Evolutionary conservation across 2,888 invertebrate genomes (phyloP).

Genomic region (Agonopterix subpropinquella): DNA sequence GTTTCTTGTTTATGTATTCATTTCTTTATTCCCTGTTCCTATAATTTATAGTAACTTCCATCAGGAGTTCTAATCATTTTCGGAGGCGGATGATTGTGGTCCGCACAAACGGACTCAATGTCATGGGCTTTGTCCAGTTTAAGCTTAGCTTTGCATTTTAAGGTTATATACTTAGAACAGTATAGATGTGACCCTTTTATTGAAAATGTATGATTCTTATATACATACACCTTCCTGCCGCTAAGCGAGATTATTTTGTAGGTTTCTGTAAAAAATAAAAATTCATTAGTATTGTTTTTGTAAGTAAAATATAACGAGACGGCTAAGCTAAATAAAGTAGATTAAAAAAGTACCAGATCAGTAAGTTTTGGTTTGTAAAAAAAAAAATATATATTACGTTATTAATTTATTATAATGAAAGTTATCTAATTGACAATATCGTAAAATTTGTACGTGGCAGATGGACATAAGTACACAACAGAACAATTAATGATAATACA

Average conservation of each 20-base stretch:
- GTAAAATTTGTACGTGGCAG: too few relatives aligned
- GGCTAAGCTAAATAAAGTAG: too few relatives aligned
- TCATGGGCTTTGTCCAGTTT: slow-evolving; percentile 8
- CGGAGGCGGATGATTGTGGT: slow-evolving; percentile 20
- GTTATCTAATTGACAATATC: too few relatives aligned
- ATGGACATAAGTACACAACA: too few relatives aligned
- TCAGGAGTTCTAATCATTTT: slow-evolving; percentile 12
- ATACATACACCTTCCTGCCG: slow-evolving; percentile 9
- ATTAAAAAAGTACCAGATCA: too few relatives aligned
- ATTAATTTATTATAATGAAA: too few relatives aligned
- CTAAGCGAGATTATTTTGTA: slow-evolving; percentile 1
- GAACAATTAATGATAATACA: too few relatives aligned
- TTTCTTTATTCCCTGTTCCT: background rate
- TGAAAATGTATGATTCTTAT: slow-evolving; percentile 26
- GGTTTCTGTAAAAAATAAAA: background rate
- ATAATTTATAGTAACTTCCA: slow-evolving; percentile 12
- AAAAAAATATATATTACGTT: too few relatives aligned
- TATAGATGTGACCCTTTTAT: slow-evolving; percentile 10
- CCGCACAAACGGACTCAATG: slow-evolving; percentile 1
- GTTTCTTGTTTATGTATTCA: too few relatives aligned
- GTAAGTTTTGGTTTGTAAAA: too few relatives aligned
- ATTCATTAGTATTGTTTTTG: too few relatives aligned
- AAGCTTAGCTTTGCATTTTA: slow-evolving; percentile 18
- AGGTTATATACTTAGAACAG: slow-evolving; percentile 9
- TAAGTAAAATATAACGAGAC: too few relatives aligned